Percentiles rank a stretch among this genome's conserved stretches.
Conservation (phyloP, 2,797 vertebrate species). For the Poeciliopsis infans region DNA sequence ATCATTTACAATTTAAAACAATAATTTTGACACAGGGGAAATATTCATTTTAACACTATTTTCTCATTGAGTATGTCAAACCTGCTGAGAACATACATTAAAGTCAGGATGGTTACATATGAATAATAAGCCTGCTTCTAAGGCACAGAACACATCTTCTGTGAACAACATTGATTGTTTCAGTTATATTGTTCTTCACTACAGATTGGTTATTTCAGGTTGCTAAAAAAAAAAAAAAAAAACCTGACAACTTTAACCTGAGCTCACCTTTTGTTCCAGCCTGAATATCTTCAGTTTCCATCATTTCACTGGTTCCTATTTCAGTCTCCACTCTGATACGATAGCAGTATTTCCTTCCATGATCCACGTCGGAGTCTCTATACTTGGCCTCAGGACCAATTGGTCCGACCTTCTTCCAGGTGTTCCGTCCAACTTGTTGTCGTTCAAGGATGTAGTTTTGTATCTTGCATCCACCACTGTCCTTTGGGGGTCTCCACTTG, state of each 20-base stretch:
- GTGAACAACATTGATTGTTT: not conserved
- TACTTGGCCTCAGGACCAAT: constrained; percentile 78
- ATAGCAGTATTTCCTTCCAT: constrained; percentile 87
- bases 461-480: constrained; percentile 86
- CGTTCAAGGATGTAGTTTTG: constrained; percentile 85
- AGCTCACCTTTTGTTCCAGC: constrained; percentile 87
- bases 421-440: constrained; percentile 85
- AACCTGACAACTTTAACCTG: not conserved
- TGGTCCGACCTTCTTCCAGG: constrained; percentile 89
- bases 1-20: not conserved
- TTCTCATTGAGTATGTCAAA: not conserved
- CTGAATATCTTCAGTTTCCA: constrained; percentile 89
- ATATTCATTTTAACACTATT: not conserved
- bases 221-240: not conserved
- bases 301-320: constrained; percentile 83
- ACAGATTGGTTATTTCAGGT: not conserved
- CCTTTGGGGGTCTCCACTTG: constrained; percentile 87
- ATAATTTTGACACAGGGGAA: not conserved
- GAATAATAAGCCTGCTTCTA: not conserved
- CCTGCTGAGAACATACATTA: not conserved
- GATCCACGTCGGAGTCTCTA: constrained; percentile 84
- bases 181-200: not conserved
- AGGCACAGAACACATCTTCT: not conserved
- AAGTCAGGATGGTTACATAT: not conserved
- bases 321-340: constrained; percentile 86